Evolutionary conservation across 2,797 vertebrate species (phyloP), one percentile per base, ranked within the genome.

Genomic region (Natrix natrix): DNA sequence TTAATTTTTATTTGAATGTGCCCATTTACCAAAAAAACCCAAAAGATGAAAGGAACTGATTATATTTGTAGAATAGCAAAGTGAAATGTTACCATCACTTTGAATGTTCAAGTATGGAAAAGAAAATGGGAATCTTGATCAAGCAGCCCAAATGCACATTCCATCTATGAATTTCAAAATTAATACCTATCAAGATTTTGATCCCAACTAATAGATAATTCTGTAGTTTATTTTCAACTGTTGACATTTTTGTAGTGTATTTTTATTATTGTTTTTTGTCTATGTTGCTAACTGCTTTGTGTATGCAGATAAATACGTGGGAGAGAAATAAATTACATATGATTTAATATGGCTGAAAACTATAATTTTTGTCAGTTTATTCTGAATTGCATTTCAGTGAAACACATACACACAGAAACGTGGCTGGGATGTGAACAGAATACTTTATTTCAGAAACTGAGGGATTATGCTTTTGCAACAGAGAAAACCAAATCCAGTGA

Each of bases 1-100:
- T 90, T 95, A 86, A 86, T 92, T 91, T 95, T 96, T 92, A 88
- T 90, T 26, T 95, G 91, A 93, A 96, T 94, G 57, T 55, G 94
- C 94, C 91, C 92, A 92, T 94, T 96, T 95, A 61, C 32, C 91
- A 94, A 90, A 86, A 66, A 91, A 22, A 8, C 8, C 8, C 60
- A 8, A 83, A 26, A 59, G 69, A 69, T 92, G 37, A 92, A 95
- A 95, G 90, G 86, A 20, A 28, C 59, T 14, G 8, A 37, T 92
- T 69, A 86, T 54, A 57, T 88, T 1, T 87, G 7, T 32, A 55
- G 14, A 59, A 87, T 74, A 69, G 17, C 8, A 66, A 13, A 83
- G 43, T 48, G 5, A 83, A 88, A 17, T 43, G 56, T 20, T 90
- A 8, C 55, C 13, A 78, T 61, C 61, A 48, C 12, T 60, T 60